Evolutionary conservation across 2,888 invertebrate species (phyloP), one percentile per base, ranked within the genome.

Genomic region (Axea sp.): DNA sequence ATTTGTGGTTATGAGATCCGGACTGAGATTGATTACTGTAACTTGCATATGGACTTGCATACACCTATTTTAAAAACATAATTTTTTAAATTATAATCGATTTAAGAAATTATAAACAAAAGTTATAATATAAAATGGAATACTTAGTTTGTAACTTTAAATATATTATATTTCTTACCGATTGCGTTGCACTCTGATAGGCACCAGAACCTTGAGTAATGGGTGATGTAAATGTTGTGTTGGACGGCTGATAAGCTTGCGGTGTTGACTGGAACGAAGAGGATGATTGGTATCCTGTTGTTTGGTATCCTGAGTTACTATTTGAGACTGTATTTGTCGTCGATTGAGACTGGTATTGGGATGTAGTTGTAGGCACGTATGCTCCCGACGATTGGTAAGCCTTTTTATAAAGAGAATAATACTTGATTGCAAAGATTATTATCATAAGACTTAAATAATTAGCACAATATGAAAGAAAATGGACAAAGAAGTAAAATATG

Each of bases 181-280:
- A 87, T 68, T 86, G 86, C 8, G 84, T 81, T 41, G 86, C 79
- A 71, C 81, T 87, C 68, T 85, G 86, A 60, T 87, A 87, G 59
- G 76, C 82, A 69, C 79, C 84, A 49, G 84, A 81, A 57, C 83
- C 81, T 74, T 85, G 87, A 22, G 85, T 87, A 47, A 86, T 86
- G 11, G 86, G 86, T 35, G 86, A 84, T 0, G 84, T 82, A 31
- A 86, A 87, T 0, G 84, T 87, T 12, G 86, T 84, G 26, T 76
- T 86, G 53, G 87, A 85, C 45, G 83, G 82, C 76, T 86, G 87
- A 79, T 86, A 87, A 60, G 83, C 81, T 79, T 86, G 87, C 1
- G 83, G 82, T 6, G 86, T 82, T 30, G 86, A 80, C 41, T 84
- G 86, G 72, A 86, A 86, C 14, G 86, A 85, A 43, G 86, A 83